Conservation (phyloP, 2,113 vertebrate species). For the Proteles cristata region DNA sequence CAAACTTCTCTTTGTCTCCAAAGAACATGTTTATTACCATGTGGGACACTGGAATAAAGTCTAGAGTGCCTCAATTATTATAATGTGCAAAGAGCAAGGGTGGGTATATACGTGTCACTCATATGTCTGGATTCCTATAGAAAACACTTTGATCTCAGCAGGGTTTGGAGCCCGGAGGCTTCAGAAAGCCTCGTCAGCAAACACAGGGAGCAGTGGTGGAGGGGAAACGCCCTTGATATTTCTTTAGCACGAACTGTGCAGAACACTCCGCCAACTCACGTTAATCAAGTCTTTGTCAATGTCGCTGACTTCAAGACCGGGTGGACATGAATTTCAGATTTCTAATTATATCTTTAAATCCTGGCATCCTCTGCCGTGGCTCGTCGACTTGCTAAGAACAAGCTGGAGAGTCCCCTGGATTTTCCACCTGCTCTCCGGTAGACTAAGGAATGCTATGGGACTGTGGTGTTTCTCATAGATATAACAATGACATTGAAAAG, state of each 20-base stretch:
- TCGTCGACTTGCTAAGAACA: neutral
- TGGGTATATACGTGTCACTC: neutral
- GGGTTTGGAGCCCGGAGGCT: neutral
- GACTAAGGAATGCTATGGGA: rapidly evolving
- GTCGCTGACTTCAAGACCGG: neutral
- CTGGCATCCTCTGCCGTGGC: neutral
- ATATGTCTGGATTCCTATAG: neutral
- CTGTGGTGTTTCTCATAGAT: neutral
- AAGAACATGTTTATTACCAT: neutral
- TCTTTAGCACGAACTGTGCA: neutral
- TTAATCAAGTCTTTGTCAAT: neutral
- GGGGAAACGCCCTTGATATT: neutral
- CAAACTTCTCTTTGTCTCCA: slow-evolving; percentile 16
- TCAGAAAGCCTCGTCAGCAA: neutral
- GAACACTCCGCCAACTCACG: neutral
- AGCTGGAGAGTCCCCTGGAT: neutral
- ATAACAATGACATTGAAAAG: neutral
- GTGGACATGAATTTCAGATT: neutral
- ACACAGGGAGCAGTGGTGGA: neutral
- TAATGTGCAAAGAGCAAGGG: neutral
- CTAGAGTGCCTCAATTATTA: neutral
- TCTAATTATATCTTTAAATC: neutral
- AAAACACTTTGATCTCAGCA: slow-evolving; percentile 17
- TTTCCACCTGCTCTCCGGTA: neutral
- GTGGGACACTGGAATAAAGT: neutral